phyloP scores from a whole-genome alignment of 2,797 vertebrate species.

The Glossophaga mutica region DNA sequence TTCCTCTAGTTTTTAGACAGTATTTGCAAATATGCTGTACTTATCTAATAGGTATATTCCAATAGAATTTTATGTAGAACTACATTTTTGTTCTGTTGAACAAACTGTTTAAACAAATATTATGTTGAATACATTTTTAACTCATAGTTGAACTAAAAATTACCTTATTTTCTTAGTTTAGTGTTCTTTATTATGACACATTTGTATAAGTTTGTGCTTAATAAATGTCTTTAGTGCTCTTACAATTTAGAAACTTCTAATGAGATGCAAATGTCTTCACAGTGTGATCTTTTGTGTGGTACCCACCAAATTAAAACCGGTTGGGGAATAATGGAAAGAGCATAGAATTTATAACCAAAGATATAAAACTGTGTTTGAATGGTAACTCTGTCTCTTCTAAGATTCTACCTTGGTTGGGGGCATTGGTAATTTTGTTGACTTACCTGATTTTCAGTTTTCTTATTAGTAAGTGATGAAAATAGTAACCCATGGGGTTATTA shows the following conservation, averaged over 20 bases:
- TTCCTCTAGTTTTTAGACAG: not conserved
- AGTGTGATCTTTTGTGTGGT: not conserved
- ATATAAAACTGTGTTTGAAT: not conserved
- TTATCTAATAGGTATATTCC: not conserved
- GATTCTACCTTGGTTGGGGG: not conserved
- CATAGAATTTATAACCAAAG: not conserved
- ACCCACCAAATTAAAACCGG: not conserved
- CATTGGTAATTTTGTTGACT: not conserved
- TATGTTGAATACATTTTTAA: slow-evolving; percentile 22
- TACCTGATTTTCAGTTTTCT: not conserved
- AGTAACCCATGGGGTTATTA: not conserved
- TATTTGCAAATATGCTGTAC: not conserved
- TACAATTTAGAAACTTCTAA: slow-evolving; percentile 12
- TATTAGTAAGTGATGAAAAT: not conserved
- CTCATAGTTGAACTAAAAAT: slow-evolving; percentile 19
- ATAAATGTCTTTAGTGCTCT: not conserved
- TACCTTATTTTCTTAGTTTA: not conserved
- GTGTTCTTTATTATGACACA: not conserved
- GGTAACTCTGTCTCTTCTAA: not conserved
- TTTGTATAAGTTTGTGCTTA: not conserved
- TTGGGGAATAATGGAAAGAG: not conserved
- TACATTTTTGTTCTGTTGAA: not conserved
- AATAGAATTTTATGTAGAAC: slow-evolving; percentile 22
- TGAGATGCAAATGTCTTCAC: not conserved
- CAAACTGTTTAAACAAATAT: slow-evolving; percentile 13